Evolutionary conservation across 2,888 invertebrate species (phyloP).

Genomic region (Crossocerus cetratus): DNA sequence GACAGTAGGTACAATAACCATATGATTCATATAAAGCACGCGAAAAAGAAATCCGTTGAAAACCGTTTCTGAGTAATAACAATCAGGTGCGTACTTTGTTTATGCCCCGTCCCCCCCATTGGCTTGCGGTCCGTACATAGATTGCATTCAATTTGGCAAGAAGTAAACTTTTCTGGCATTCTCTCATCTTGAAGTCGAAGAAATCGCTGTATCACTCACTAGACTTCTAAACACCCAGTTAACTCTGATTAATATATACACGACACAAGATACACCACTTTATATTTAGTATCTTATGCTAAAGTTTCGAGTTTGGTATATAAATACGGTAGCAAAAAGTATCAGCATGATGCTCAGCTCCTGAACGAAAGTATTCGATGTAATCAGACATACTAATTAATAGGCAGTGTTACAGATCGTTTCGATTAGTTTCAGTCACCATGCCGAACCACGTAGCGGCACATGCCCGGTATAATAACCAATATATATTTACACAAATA

Average conservation of each 20-base stretch:
- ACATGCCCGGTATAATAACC: constrained; percentile 36
- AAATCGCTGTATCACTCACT: constrained; percentile 49
- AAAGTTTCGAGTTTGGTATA: constrained; percentile 62
- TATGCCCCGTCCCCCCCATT: constrained; percentile 6
- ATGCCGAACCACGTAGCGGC: constrained; percentile 34
- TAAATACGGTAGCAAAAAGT: constrained; percentile 72
- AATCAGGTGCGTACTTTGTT: constrained; percentile 22
- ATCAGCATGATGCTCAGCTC: constrained; percentile 56
- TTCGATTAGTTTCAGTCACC: constrained; percentile 54
- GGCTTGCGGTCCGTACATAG: constrained; percentile 1
- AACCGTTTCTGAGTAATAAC: constrained; percentile 22
- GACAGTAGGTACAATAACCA: constrained; percentile 6
- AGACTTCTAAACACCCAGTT: constrained; percentile 61
- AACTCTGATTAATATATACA: constrained; percentile 60
- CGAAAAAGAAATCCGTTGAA: constrained; percentile 10
- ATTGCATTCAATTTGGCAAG: constrained; percentile 55
- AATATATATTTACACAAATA: constrained; percentile 52
- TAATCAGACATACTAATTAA: constrained; percentile 50
- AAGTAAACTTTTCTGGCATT: constrained; percentile 33
- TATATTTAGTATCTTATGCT: constrained; percentile 33
- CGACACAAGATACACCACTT: constrained; percentile 48
- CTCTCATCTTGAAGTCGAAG: constrained; percentile 43
- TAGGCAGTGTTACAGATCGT: constrained; percentile 60
- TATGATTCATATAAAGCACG: constrained; percentile 4
- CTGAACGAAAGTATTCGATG: constrained; percentile 65